Evolutionary conservation across 2,888 invertebrate genomes (phyloP).

Genomic region (Beris morrisii): DNA sequence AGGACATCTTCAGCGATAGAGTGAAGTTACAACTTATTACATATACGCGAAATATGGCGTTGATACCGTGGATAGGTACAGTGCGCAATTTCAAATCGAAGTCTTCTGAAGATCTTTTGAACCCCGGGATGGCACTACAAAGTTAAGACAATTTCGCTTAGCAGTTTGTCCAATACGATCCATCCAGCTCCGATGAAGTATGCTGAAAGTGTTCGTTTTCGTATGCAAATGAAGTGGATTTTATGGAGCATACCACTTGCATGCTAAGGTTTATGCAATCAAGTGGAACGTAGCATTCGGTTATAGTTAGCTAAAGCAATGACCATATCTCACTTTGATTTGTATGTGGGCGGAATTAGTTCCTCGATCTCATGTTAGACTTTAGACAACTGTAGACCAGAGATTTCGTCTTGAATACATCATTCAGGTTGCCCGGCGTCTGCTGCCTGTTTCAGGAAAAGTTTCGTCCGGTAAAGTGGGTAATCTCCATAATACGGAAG

Average conservation of each 20-base stretch:
- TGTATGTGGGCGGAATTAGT: constrained; percentile 8
- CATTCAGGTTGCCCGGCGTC: background rate
- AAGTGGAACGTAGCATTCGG: constrained; percentile 16
- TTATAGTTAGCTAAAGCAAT: background rate
- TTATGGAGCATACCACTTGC: constrained; percentile 11
- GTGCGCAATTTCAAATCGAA: too few species aligned
- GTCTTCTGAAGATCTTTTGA: too few species aligned
- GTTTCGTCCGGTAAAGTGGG: background rate
- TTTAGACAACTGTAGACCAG: background rate
- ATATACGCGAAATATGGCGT: too few species aligned
- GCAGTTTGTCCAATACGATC: too few species aligned
- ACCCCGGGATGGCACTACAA: too few species aligned
- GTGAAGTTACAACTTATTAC: too few species aligned
- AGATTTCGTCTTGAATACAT: background rate
- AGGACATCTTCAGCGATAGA: too few species aligned
- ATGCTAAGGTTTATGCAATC: constrained; percentile 16
- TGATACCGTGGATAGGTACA: too few species aligned
- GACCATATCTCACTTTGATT: constrained; percentile 5
- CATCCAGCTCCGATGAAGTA: too few species aligned
- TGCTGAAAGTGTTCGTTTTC: too few species aligned
- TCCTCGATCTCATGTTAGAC: background rate
- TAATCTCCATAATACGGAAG: constrained; percentile 16
- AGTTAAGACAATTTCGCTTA: too few species aligned
- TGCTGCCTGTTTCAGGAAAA: background rate
- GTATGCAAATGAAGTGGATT: constrained; percentile 2